Percentiles rank a stretch among this genome's conserved stretches.
These are phyloP conservation scores for Platygyra sinensis DNA, from an alignment of 64 coral and sea anemone genomes.

Conservation along the genomic window DNA sequence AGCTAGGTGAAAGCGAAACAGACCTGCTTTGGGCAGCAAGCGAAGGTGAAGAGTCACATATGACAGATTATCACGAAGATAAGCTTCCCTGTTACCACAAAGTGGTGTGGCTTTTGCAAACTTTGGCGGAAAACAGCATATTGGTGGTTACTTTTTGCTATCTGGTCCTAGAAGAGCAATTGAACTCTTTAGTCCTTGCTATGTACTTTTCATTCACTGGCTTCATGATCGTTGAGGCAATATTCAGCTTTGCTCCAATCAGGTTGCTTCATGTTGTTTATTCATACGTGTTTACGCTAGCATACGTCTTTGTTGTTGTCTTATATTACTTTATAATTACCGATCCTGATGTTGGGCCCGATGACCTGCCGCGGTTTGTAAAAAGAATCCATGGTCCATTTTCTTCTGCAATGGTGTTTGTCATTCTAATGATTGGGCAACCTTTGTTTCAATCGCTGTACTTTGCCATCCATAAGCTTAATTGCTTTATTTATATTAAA, in stretches of 20 bases:
- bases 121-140: neutral
- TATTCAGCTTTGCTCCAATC: slow-evolving; percentile 28
- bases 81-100: slow-evolving; percentile 14
- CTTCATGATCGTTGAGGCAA: neutral
- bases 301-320: slow-evolving; percentile 13
- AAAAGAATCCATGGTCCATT: neutral
- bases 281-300: slow-evolving; percentile 14
- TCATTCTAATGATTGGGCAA: slow-evolving; percentile 6
- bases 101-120: slow-evolving; percentile 21
- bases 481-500: slow-evolving; percentile 10
- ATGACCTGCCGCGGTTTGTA: neutral
- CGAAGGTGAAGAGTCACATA: neutral
- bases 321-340: neutral
- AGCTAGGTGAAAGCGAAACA: neutral
- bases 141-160: neutral
- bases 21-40: neutral
- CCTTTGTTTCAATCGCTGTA: slow-evolving; percentile 25
- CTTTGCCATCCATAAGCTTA: slow-evolving; percentile 18
- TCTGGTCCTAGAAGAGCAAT: neutral
- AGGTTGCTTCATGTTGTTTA: slow-evolving; percentile 24
- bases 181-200: neutral
- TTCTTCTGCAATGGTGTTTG: neutral
- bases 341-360: neutral
- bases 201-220: neutral
- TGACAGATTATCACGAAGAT: neutral